phyloP scores from a whole-genome alignment of 2,888 invertebrate genomes.

The Acleris emargana region DNA sequence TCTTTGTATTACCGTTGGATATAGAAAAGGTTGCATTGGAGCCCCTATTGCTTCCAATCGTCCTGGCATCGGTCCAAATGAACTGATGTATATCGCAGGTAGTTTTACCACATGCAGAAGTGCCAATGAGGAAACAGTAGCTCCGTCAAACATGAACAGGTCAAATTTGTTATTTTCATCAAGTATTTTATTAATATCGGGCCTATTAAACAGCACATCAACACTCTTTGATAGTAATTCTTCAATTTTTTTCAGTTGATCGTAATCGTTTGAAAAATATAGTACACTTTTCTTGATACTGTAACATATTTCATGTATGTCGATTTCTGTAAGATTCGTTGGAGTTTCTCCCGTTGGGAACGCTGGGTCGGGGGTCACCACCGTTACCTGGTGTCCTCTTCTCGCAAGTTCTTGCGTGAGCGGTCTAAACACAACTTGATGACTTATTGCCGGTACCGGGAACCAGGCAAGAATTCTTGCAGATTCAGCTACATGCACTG shows the following conservation, averaged over 20 bases:
- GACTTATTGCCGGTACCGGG: slow-evolving; percentile 53
- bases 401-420: slow-evolving; percentile 49
- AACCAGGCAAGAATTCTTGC: slow-evolving; percentile 49
- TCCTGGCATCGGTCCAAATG: slow-evolving; percentile 44
- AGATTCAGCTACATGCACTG: not conserved
- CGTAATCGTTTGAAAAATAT: not conserved
- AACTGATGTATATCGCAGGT: slow-evolving; percentile 55
- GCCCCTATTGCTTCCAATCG: slow-evolving; percentile 48
- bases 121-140: slow-evolving; percentile 39
- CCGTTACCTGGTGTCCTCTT: slow-evolving; percentile 55
- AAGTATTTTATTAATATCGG: slow-evolving; percentile 46
- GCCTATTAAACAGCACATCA: slow-evolving; percentile 41
- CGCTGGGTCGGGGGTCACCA: slow-evolving; percentile 52
- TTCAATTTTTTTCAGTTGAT: not conserved
- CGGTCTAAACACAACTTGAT: slow-evolving; percentile 58
- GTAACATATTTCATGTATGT: slow-evolving; percentile 40
- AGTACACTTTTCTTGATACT: slow-evolving; percentile 9
- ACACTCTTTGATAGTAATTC: slow-evolving; percentile 36
- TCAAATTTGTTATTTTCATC: slow-evolving; percentile 48
- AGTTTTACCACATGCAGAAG: slow-evolving; percentile 50
- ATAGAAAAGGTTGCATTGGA: slow-evolving; percentile 50
- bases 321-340: slow-evolving; percentile 54
- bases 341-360: slow-evolving; percentile 38
- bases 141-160: slow-evolving; percentile 53
- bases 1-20: slow-evolving; percentile 43